These are phyloP conservation scores for Mycteria americana DNA, from an alignment of 2,797 vertebrate species.

Conservation along the genomic window DNA sequence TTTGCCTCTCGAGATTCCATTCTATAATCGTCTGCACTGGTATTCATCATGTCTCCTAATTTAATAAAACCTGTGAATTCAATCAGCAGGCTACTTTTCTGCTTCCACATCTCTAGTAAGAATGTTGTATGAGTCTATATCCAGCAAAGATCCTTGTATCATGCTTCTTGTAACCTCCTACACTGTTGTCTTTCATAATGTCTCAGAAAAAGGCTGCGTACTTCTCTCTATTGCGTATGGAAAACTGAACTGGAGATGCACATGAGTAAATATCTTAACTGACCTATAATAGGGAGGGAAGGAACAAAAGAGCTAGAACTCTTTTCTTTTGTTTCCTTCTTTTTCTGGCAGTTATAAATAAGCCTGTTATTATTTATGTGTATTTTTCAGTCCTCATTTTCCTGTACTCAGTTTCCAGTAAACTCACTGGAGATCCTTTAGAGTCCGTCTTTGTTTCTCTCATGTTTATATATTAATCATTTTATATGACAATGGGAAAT, in stretches of 20 bases:
- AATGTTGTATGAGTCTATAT: not conserved
- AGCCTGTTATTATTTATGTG: not conserved
- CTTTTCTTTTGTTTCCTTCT: not conserved
- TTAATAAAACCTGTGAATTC: conserved; percentile 2
- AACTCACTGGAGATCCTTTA: not conserved
- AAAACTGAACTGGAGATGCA: not conserved
- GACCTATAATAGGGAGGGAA: not conserved
- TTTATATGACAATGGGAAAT: not conserved
- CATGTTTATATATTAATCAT: conserved; percentile 30
- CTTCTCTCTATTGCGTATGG: not conserved
- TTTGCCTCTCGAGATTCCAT: not conserved
- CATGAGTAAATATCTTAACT: not conserved
- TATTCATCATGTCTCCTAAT: not conserved
- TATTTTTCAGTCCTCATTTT: not conserved
- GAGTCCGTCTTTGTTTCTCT: not conserved
- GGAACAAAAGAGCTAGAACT: not conserved
- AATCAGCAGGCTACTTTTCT: not conserved
- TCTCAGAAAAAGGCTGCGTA: not conserved
- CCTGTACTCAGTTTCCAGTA: not conserved
- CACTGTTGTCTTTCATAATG: not conserved
- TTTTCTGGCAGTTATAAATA: not conserved
- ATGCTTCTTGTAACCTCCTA: not conserved
- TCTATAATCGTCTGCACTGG: not conserved
- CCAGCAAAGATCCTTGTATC: not conserved
- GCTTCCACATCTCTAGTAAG: not conserved